Base-by-base conservation (phyloP, 2,888 invertebrate genomes). In the Pachycephus smyrnensis region DNA sequence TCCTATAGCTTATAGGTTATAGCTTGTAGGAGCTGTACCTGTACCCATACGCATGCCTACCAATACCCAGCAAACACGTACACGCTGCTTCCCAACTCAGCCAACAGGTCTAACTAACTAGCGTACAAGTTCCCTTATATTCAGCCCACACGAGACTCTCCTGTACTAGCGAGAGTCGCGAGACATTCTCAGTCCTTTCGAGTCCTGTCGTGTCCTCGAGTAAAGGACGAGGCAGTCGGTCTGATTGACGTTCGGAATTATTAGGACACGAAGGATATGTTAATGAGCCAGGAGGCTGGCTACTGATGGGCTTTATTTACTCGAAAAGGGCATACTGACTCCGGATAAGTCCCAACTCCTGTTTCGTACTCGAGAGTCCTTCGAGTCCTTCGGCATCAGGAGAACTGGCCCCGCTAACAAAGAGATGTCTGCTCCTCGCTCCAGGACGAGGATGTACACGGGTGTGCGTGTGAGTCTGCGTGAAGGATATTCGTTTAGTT, bases 361-460 rank as follows among this genome's bases (percentile, higher is more conserved):
- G 55, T 55, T 55, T 55, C 55, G 23, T 55, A 32, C 32, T 71
- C 77, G 79, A 75, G 77, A 79, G 80, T 76, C 76, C 36, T 77
- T 87, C 86, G 81, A 84, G 80, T 81, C 86, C 77, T 79, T 85
- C 78, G 79, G 80, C 79, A 80, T 69, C 73, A 77, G 75, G 79
- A 88, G 88, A 89, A 88, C 89, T 90, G 89, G 90, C 88, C 80
- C 88, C 85, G 84, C 87, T 88, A 89, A 89, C 90, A 90, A 90
- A 90, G 90, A 89, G 89, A 90, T 88, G 89, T 89, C 88, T 88
- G 86, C 86, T 83, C 84, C 36, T 84, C 85, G 40, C 85, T 84
- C 82, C 84, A 84, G 79, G 85, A 83, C 86, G 88, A 85, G 86
- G 81, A 84, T 84, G 84, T 81, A 79, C 81, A 83, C 83, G 84